phyloP scores from a whole-genome alignment of 2,113 vertebrate genomes.

The Tylochromis polylepis region DNA sequence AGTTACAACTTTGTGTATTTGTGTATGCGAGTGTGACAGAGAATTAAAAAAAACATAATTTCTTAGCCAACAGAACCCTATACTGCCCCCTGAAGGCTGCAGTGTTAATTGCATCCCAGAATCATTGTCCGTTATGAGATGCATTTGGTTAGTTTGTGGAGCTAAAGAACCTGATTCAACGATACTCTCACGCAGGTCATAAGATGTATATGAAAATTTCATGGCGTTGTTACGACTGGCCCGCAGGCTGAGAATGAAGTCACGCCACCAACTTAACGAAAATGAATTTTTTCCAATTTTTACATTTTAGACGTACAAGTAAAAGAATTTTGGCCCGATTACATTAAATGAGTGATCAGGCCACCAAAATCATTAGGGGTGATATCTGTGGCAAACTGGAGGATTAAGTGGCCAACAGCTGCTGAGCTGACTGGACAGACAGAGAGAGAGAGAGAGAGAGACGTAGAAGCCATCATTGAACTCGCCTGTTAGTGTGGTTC shows the following conservation, averaged over 20 bases:
- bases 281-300: not conserved
- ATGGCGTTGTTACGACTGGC: not conserved
- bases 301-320: not conserved
- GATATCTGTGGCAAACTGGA: not conserved
- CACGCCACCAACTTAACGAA: not conserved
- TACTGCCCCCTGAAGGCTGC: not conserved
- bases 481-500: not conserved
- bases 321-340: not conserved
- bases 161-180: not conserved
- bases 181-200: not conserved
- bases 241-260: not conserved
- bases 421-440: not conserved
- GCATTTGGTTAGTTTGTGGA: not conserved
- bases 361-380: not conserved
- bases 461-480: not conserved
- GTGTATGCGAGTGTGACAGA: not conserved
- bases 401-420: not conserved
- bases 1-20: not conserved
- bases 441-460: not conserved
- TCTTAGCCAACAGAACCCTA: not conserved
- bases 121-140: not conserved
- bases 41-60: not conserved
- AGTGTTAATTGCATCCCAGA: not conserved
- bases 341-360: not conserved
- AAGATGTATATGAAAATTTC: not conserved